Evolutionary conservation across 2,797 vertebrate genomes (phyloP).

Genomic region (Hydrolagus colliei): DNA sequence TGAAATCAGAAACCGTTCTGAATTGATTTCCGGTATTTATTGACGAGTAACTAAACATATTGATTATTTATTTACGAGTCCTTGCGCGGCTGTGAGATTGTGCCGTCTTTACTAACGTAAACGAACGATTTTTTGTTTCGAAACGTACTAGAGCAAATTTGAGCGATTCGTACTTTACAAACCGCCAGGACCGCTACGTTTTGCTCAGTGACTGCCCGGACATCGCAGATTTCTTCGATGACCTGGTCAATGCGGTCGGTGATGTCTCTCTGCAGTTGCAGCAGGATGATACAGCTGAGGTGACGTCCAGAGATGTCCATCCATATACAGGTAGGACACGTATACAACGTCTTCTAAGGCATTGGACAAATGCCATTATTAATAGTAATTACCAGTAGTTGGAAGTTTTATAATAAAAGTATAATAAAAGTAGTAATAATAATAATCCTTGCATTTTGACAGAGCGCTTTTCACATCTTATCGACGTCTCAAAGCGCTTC

Average conservation of each 20-base stretch:
- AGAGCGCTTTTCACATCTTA: no score
- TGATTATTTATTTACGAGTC: no score
- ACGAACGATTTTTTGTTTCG: neutral
- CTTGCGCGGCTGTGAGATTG: neutral
- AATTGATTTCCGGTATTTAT: no score
- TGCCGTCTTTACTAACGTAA: neutral
- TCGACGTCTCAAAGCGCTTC: no score
- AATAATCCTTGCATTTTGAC: no score
- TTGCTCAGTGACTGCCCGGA: constrained; percentile 79
- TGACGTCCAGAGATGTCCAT: constrained; percentile 83
- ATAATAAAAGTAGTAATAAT: no score
- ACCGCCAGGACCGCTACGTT: constrained; percentile 91
- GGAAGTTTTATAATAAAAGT: no score
- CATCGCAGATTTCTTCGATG: constrained; percentile 84
- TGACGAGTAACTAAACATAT: no score
- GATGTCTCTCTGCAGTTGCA: constrained; percentile 83
- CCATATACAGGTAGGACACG: constrained; percentile 73
- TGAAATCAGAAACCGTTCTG: no score
- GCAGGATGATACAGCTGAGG: constrained; percentile 67
- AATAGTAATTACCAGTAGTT: no score
- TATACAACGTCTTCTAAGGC: neutral
- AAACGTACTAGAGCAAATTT: constrained; percentile 73
- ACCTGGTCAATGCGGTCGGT: constrained; percentile 79
- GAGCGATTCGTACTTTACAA: constrained; percentile 96
- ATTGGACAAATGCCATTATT: no score